Evolutionary conservation across 2,797 vertebrate species (phyloP).

Genomic region (Todus mexicanus): DNA sequence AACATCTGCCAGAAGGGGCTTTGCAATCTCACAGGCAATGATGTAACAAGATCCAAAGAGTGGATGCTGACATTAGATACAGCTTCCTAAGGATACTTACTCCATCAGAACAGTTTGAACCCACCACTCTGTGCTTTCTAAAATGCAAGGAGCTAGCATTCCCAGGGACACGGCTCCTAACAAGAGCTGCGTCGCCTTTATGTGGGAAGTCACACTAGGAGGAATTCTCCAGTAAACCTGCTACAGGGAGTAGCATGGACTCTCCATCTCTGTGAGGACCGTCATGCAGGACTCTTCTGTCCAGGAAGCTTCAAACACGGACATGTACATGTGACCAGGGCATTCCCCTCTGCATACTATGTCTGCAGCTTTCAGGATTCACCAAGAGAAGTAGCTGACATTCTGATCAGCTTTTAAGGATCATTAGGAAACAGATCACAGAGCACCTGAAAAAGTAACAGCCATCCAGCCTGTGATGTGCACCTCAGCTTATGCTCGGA

Average conservation of each 20-base stretch:
- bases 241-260: not conserved
- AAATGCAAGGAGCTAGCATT: not conserved
- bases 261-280: not conserved
- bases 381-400: not conserved
- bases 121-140: not conserved
- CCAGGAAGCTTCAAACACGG: not conserved
- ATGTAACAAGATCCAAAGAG: not conserved
- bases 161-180: not conserved
- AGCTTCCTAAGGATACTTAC: not conserved
- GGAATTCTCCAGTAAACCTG: not conserved
- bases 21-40: not conserved
- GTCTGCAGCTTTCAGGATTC: not conserved
- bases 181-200: not conserved
- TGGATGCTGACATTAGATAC: not conserved
- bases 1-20: not conserved
- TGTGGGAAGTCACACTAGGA: not conserved
- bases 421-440: not conserved
- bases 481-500: not conserved
- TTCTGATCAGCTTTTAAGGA: not conserved
- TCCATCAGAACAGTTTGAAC: not conserved
- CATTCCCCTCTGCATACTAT: not conserved
- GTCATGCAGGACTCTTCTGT: not conserved
- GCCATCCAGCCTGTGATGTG: not conserved
- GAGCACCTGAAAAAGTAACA: not conserved
- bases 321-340: rapidly evolving